Evolutionary conservation across 2,888 invertebrate genomes (phyloP).

Genomic region (Deroplatys truncata): DNA sequence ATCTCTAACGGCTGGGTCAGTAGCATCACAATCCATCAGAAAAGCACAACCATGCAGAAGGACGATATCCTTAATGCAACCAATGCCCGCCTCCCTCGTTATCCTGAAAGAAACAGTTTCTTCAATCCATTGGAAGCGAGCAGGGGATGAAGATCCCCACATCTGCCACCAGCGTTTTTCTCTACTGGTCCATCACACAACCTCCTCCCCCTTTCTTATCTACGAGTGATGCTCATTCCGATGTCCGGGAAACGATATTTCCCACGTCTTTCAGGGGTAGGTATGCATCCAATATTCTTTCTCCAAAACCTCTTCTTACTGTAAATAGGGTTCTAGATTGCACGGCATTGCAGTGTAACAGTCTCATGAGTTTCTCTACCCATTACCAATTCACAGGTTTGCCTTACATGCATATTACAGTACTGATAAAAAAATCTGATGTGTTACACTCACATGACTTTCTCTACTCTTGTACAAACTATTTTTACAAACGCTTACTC

Average conservation of each 20-base stretch:
- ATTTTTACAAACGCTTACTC: too few species aligned
- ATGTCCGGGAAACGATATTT: neutral
- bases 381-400: too few species aligned
- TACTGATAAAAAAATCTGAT: too few species aligned
- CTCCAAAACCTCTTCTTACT: too few species aligned
- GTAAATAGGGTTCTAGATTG: too few species aligned
- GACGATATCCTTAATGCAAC: neutral
- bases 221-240: conserved; percentile 5
- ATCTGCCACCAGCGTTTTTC: neutral
- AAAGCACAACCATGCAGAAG: neutral
- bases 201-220: conserved; percentile 1
- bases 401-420: too few species aligned
- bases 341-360: too few species aligned
- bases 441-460: too few species aligned
- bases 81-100: neutral
- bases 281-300: neutral
- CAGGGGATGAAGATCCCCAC: neutral
- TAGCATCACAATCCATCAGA: neutral
- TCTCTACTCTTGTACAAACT: too few species aligned
- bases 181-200: neutral
- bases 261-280: neutral
- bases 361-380: too few species aligned
- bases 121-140: neutral
- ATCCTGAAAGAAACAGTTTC: neutral
- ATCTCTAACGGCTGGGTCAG: neutral